Percentiles rank a stretch among this genome's conserved stretches.
These are phyloP conservation scores for Chiroxiphia lanceolata DNA, from an alignment of 2,797 vertebrate genomes.

Conservation along the genomic window DNA sequence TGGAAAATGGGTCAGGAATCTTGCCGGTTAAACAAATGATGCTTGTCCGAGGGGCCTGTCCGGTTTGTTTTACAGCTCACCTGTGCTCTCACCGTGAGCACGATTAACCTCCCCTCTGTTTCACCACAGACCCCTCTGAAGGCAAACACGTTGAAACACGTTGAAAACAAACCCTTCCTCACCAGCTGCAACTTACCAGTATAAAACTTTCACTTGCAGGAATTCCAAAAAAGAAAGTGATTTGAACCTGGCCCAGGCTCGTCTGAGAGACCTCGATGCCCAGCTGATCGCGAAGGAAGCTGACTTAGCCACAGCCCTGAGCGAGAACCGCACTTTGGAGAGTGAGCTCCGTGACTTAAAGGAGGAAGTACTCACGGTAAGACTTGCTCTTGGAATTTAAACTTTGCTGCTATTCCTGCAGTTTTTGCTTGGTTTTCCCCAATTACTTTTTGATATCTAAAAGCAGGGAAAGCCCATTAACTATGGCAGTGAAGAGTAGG, in stretches of 20 bases:
- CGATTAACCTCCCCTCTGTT: background rate
- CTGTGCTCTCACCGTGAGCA: background rate
- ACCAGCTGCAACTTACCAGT: background rate
- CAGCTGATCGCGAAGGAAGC: constrained; percentile 78
- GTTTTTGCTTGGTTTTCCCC: background rate
- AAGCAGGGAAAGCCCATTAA: background rate
- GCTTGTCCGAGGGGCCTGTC: background rate
- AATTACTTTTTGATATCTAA: background rate
- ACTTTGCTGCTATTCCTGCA: background rate
- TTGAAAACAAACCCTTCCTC: background rate
- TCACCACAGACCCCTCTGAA: background rate
- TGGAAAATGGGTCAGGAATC: constrained; percentile 23
- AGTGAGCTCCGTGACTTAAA: constrained; percentile 71
- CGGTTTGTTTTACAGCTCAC: background rate
- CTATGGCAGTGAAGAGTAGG: background rate
- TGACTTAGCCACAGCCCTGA: constrained; percentile 73
- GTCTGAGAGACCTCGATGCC: constrained; percentile 75
- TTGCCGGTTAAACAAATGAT: background rate
- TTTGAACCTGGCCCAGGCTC: constrained; percentile 66
- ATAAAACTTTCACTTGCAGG: constrained; percentile 66
- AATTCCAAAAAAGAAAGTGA: constrained; percentile 82
- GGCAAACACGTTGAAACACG: background rate
- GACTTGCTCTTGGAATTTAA: background rate
- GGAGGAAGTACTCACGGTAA: constrained; percentile 76
- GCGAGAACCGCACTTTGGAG: constrained; percentile 68